Evolutionary conservation across 2,888 invertebrate genomes (phyloP), one percentile per base, ranked within the genome.

Genomic region (Eurois occulta): DNA sequence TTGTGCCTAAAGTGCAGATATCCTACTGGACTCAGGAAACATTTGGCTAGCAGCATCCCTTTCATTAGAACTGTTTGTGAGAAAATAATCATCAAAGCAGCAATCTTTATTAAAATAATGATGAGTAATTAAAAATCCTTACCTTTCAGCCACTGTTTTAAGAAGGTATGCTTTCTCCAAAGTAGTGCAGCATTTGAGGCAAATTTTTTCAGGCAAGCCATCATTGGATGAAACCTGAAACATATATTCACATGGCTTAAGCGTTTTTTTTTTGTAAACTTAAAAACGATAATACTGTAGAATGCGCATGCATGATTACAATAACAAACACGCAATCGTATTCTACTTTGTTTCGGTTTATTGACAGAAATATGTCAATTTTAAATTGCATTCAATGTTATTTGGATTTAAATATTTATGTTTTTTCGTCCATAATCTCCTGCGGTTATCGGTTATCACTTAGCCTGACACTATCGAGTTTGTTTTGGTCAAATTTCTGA

Each of bases 141-240:
- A 96, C 97, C 96, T 95, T 90, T 97, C 97, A 78, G 97, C 97
- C 69, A 96, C 93, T 80, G 95, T 96, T 93, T 97, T 97, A 69
- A 97, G 93, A 60, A 96, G 91, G 88, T 93, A 96, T 74, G 96
- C 96, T 86, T 96, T 96, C 90, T 96, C 96, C 90, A 96, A 91
- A 75, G 95, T 94, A 67, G 92, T 93, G 80, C 96, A 96, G 86
- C 96, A 96, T 91, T 95, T 96, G 62, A 90, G 90, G 84, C 96
- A 96, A 80, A 96, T 96, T 87, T 94, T 95, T 85, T 96, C 96
- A 60, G 96, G 96, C 66, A 96, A 90, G n/a, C 96, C 96, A 94
- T 96, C 96, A 90, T 94, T 95, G 64, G 93, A 92, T 73, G 94
- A 91, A 35, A 96, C 96, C 96, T 96, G 76, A 68, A 90, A 77